Conservation (phyloP, 2,888 invertebrate genomes). For the Rhopalosiphum nymphaeae region DNA sequence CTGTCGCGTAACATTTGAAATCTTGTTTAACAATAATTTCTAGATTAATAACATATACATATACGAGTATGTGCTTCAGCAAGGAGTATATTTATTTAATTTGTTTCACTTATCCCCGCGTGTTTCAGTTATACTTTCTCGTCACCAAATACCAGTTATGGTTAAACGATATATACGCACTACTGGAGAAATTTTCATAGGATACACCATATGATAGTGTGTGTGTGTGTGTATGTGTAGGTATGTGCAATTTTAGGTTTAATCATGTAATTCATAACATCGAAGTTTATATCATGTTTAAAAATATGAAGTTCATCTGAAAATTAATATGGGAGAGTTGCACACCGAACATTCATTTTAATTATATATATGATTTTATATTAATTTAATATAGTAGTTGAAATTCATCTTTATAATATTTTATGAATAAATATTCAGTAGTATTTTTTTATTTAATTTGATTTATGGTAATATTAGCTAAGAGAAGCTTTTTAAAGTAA, state of each 20-base stretch:
- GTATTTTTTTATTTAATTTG: neutral
- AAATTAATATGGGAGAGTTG: neutral
- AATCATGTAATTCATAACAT: neutral
- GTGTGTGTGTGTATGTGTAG: neutral
- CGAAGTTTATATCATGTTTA: neutral
- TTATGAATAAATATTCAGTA: neutral
- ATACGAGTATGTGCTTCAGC: neutral
- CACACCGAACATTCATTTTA: neutral
- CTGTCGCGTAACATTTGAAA: slow-evolving; percentile 44
- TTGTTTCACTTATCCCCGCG: slow-evolving; percentile 39
- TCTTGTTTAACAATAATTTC: slow-evolving; percentile 31
- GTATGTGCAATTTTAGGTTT: slow-evolving; percentile 1
- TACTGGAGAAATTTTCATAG: slow-evolving; percentile 46
- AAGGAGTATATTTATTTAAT: slow-evolving; percentile 18
- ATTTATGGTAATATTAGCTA: neutral
- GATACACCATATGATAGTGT: neutral
- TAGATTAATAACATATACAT: slow-evolving; percentile 34
- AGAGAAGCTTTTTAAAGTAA: neutral
- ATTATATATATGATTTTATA: neutral
- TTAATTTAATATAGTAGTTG: neutral
- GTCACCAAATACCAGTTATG: slow-evolving; percentile 57
- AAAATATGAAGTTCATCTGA: neutral
- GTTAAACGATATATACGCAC: slow-evolving; percentile 43
- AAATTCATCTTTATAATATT: neutral
- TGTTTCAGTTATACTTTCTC: slow-evolving; percentile 61